Percentiles rank a stretch among this genome's conserved stretches.
These are phyloP conservation scores for Axea sp. DNA, from an alignment of 2,888 invertebrate species.

Conservation along the genomic window DNA sequence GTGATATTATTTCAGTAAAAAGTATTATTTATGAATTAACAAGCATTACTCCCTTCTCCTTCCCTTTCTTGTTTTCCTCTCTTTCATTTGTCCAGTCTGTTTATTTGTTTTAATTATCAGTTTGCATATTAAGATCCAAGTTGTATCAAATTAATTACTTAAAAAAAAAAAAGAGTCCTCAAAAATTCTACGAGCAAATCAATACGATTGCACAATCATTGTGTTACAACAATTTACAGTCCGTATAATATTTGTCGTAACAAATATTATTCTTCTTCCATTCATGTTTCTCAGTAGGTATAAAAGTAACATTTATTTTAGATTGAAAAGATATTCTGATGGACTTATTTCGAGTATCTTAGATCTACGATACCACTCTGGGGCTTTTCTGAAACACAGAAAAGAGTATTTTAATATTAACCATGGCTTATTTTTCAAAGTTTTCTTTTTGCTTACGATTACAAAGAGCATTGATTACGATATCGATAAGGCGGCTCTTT, in stretches of 20 bases:
- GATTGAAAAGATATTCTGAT: slow-evolving; percentile 22
- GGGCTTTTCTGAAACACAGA: slow-evolving; percentile 35
- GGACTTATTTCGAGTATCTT: slow-evolving; percentile 36
- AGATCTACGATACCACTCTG: slow-evolving; percentile 29
- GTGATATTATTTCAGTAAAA: slow-evolving; percentile 10
- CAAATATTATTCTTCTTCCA: too few relatives aligned
- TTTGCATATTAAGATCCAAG: too few relatives aligned
- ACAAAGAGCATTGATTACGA: slow-evolving; percentile 35
- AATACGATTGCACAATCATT: too few relatives aligned
- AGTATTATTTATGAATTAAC: slow-evolving; percentile 21
- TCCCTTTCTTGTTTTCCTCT: too few relatives aligned
- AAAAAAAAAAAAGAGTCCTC: too few relatives aligned
- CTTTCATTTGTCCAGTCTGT: too few relatives aligned
- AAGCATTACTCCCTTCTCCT: too few relatives aligned
- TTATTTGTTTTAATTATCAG: too few relatives aligned
- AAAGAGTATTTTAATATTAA: slow-evolving; percentile 41
- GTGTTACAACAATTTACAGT: too few relatives aligned
- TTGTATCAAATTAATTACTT: too few relatives aligned
- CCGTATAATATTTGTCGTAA: too few relatives aligned
- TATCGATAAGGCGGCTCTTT: slow-evolving; percentile 21
- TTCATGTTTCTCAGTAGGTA: neutral
- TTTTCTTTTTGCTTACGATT: slow-evolving; percentile 23
- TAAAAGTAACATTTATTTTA: slow-evolving; percentile 4
- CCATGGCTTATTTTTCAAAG: slow-evolving; percentile 17
- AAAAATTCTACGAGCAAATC: too few relatives aligned